Percentiles rank a stretch among this genome's conserved stretches.
Evolutionary conservation across 2,888 invertebrate genomes (phyloP).

Genomic region (Drosophila neutralis): DNA sequence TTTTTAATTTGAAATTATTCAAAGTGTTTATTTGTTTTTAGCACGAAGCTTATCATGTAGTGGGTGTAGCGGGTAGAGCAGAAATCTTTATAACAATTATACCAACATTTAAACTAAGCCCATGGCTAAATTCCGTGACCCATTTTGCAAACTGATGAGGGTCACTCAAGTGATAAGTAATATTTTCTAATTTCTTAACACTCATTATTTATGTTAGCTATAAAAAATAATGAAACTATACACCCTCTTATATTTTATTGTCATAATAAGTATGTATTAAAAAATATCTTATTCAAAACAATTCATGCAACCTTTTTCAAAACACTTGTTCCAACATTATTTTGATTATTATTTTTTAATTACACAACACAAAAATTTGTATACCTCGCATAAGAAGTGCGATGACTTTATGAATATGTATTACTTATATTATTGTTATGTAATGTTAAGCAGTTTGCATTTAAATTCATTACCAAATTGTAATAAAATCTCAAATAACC

Average conservation of each 20-base stretch:
- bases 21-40: conserved; percentile 54
- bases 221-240: background rate
- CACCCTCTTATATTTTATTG: background rate
- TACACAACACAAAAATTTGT: background rate
- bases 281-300: background rate
- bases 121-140: background rate
- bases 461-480: background rate
- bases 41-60: conserved; percentile 32
- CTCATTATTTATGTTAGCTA: background rate
- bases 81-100: background rate
- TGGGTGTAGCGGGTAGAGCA: background rate
- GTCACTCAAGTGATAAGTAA: background rate
- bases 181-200: background rate
- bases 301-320: background rate
- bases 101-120: conserved; percentile 8
- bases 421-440: background rate
- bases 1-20: conserved; percentile 59
- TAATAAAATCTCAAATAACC: conserved; percentile 13
- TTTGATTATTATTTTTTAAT: background rate
- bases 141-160: background rate
- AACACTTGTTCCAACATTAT: conserved; percentile 1
- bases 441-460: background rate
- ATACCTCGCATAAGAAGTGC: background rate
- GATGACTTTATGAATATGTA: background rate
- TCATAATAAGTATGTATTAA: background rate